Evolutionary conservation across 2,888 invertebrate species (phyloP), one percentile per base, ranked within the genome.

Genomic region (Coelogynopora nodosa): DNA sequence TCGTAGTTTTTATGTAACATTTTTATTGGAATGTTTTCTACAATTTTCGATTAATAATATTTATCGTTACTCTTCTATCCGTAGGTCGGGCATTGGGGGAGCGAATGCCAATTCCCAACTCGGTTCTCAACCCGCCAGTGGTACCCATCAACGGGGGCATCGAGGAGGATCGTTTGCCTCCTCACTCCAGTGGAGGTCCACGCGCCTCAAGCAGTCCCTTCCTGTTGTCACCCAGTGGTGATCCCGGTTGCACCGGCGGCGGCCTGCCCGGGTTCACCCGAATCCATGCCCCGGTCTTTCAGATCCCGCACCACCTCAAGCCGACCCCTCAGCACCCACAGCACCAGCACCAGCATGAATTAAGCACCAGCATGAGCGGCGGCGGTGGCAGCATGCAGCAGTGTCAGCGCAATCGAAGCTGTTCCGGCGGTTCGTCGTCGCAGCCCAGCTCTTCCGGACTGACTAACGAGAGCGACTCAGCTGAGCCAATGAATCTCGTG

Each of bases 91-190:
- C 80, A 2, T 10, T 87, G 18, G 87, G 85, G 0, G 30, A 87
- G 30, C 28, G 87, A 0, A 31, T 87, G 28, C 86, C 87, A 26
- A 87, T 87, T 18, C 87, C 87, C 23, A 86, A 86, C 28, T 87
- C 86, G 5, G 31, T 87, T 30, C 86, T 87, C n/a, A 87, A 87
- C 67, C 87, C 87, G 0, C 87, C 87, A 29, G 29, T 87, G 10
- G 67, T 85, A 23, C 28, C 85, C 5, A 26, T 74, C 74, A 2
- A 13, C 23, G 10, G 74, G 2, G 2, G 18, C 18, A 13, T n/a
- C 23, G 74, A 74, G 74, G 27, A 74, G 18, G 23, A 5, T 2
- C 2, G 18, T 23, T 2, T n/a, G 18, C 2, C 5, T 26, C 2
- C 5, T 23, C 23, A 5, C 5, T 2, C 5, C 2, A 5, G 10